A percentile compares a stretch with the other conserved stretches of the same genome.
These are phyloP conservation scores for Nysson spinosus DNA, from an alignment of 2,888 invertebrate species.

Conservation along the genomic window DNA sequence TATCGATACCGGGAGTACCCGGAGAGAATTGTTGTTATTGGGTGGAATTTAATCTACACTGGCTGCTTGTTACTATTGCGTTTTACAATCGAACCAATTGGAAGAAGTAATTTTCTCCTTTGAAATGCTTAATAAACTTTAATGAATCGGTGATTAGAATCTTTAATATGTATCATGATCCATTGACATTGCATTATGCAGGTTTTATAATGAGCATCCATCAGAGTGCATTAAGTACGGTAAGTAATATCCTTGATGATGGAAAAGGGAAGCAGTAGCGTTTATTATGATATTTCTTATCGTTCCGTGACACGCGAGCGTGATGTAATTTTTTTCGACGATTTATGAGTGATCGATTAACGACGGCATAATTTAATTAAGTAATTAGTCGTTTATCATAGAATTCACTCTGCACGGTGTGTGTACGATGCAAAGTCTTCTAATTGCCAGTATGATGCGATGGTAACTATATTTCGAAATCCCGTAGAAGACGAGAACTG, in stretches of 20 bases:
- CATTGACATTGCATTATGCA: too few species aligned
- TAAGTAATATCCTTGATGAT: too few species aligned
- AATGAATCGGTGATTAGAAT: too few species aligned
- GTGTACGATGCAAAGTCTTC: constrained; percentile 13
- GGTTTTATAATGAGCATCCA: too few species aligned
- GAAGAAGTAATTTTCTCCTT: constrained; percentile 14
- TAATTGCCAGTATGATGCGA: constrained; percentile 41
- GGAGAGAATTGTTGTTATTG: constrained; percentile 41
- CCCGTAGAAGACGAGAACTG: constrained; percentile 38
- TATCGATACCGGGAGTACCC: constrained; percentile 43
- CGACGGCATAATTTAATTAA: background rate
- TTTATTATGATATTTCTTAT: background rate
- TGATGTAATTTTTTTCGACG: background rate
- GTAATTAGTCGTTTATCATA: constrained; percentile 17
- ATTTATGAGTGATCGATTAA: constrained; percentile 1
- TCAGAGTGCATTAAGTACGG: too few species aligned
- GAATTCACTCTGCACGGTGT: constrained; percentile 1
- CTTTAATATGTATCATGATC: too few species aligned
- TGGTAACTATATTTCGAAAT: constrained; percentile 44
- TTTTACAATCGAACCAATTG: constrained; percentile 10
- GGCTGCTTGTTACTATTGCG: constrained; percentile 29
- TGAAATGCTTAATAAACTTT: too few species aligned
- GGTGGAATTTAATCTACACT: constrained; percentile 54
- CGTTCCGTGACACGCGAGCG: background rate
- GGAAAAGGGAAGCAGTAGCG: too few species aligned